Percentiles rank a stretch among this genome's conserved stretches.
Evolutionary conservation across 2,888 invertebrate genomes (phyloP).

Genomic region (Odontothrips loti): DNA sequence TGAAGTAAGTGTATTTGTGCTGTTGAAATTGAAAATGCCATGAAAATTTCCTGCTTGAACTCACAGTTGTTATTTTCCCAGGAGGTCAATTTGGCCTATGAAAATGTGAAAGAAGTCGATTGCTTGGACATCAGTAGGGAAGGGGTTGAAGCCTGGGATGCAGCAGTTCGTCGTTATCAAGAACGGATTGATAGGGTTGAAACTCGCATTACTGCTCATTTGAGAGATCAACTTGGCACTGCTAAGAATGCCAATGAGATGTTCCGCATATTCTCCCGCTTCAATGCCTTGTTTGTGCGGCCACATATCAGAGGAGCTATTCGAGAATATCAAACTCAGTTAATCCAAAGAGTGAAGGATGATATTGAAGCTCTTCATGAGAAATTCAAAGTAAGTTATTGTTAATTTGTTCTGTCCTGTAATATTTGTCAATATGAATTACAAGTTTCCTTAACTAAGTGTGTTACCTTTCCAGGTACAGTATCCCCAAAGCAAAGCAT

Average conservation of each 20-base stretch:
- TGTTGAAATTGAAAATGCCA: conserved; percentile 28
- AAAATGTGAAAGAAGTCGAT: conserved; percentile 97
- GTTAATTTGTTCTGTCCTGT: neutral
- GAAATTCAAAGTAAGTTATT: conserved; percentile 78
- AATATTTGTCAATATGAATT: conserved; percentile 24
- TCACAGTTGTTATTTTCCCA: conserved; percentile 39
- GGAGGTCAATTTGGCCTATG: conserved; percentile 87
- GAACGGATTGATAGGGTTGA: conserved; percentile 98
- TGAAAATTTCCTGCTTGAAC: neutral
- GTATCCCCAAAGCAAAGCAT: conserved; percentile 92
- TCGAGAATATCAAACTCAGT: conserved; percentile 96
- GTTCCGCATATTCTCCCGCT: conserved; percentile 97
- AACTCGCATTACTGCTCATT: conserved; percentile 93
- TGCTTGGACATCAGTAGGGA: conserved; percentile 96
- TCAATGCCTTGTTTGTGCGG: conserved; percentile 97
- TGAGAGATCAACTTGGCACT: conserved; percentile 95
- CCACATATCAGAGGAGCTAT: conserved; percentile 99
- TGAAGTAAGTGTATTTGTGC: conserved; percentile 55
- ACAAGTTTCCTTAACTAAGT: neutral
- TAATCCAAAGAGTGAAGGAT: conserved; percentile 98
- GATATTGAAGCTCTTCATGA: conserved; percentile 97
- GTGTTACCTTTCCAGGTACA: conserved; percentile 57
- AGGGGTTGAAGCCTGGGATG: conserved; percentile 96
- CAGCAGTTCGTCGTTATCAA: conserved; percentile 93
- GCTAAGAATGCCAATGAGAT: conserved; percentile 99